Percentiles rank a stretch among this genome's conserved stretches.
Evolutionary conservation across 64 coral and sea anemone species (phyloP).

Genomic region (Pocillopora verrucosa): DNA sequence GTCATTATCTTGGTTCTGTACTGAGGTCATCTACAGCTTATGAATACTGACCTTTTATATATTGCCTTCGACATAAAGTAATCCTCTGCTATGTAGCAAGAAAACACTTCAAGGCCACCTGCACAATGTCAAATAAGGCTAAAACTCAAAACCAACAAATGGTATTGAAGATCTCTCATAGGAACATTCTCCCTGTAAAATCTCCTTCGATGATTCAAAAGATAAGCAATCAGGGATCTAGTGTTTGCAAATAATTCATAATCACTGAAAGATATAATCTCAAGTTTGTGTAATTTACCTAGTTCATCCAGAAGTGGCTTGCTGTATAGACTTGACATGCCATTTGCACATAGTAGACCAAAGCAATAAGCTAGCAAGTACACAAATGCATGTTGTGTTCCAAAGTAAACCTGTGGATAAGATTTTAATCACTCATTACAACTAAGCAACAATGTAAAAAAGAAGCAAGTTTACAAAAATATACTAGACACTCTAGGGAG

Average conservation of each 20-base stretch:
- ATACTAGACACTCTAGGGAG: neutral
- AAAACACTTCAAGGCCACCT: constrained; percentile 98
- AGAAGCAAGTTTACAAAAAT: neutral
- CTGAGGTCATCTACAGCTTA: neutral
- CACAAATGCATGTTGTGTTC: constrained; percentile 95
- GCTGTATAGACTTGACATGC: constrained; percentile 94
- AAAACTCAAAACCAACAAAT: neutral
- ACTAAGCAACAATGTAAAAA: too few species aligned
- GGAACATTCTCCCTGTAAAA: too few species aligned
- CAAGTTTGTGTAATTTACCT: constrained; percentile 37
- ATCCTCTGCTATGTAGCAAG: constrained; percentile 98
- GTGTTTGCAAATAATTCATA: too few species aligned
- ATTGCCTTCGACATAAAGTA: constrained; percentile 98
- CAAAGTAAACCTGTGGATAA: constrained; percentile 95
- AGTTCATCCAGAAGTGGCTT: constrained; percentile 92
- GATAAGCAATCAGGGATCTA: too few species aligned
- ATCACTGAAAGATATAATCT: too few species aligned
- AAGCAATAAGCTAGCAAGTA: constrained; percentile 90
- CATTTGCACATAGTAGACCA: constrained; percentile 88
- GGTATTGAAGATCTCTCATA: too few species aligned
- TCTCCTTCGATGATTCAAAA: too few species aligned
- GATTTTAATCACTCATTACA: too few species aligned
- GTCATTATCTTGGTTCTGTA: too few species aligned
- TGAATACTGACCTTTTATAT: constrained; percentile 71
- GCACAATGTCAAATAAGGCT: neutral